Evolutionary conservation across 2,888 invertebrate genomes (phyloP), one percentile per base, ranked within the genome.

Genomic region (Volucella bombylans): DNA sequence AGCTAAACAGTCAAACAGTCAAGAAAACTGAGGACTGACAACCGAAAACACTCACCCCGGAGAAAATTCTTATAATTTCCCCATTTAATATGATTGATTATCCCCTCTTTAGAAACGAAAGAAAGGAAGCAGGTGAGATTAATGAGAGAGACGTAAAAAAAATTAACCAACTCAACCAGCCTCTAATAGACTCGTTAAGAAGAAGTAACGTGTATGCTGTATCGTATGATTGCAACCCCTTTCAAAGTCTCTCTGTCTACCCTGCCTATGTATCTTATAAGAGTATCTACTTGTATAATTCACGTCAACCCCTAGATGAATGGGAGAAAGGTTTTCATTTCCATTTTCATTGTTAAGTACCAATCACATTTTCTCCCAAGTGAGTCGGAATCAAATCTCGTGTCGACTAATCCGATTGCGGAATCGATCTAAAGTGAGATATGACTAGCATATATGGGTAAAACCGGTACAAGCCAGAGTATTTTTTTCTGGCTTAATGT

Each of bases 1-100:
- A 57, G 47, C 14, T 50, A 45, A 57, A 64, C 23, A 65, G 49
- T 45, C 72, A 73, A 77, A 77, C 52, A 61, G 18, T 23, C 18
- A 23, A 23, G 38, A 77, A 50, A 65, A 43, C 65, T 31, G 31
- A 31, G 6, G 31, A 31, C 8, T n/a, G 12, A 45, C 10, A 45
- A 45, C 45, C n/a, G 12, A 57, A 54, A 38, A 69, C 45, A 77
- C 39, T 77, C 77, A 54, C 61, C 68, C 68, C 61, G 52, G 10
- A 45, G 31, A 71, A 74, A 47, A 68, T 78, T 14, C 59, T 31
- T 39, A 41, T 73, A 68, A 68, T 65, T 83, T 78, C 54, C 64
- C 73, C 82, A 79, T 83, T 74, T 73, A 76, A 59, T 76, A 80
- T 83, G 83, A 83, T 83, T 83, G 79, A 83, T 83, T 74, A 83